phyloP scores from a whole-genome alignment of 1,140 invertebrate species.

The Drosophila pachea region DNA sequence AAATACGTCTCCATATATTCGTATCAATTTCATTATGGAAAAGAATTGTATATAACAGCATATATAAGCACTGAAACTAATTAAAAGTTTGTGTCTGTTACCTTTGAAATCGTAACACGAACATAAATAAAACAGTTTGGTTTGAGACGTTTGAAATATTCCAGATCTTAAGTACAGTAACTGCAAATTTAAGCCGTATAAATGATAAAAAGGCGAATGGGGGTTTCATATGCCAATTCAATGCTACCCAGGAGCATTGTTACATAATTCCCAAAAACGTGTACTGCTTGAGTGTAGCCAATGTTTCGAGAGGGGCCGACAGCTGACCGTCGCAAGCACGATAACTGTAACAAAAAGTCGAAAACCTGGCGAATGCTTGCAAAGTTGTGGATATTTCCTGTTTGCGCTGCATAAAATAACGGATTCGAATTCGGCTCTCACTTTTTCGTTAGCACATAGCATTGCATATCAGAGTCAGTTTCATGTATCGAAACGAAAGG shows the following conservation, averaged over 20 bases:
- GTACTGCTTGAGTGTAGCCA: conserved; percentile 18
- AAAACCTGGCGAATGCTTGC: conserved; percentile 32
- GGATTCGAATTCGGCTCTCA: conserved; percentile 33
- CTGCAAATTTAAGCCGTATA: too few relatives aligned
- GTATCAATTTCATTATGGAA: too few relatives aligned
- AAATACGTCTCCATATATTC: background rate
- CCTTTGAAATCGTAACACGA: too few relatives aligned
- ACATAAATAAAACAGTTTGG: too few relatives aligned
- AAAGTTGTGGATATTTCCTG: conserved; percentile 34
- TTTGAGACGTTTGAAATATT: too few relatives aligned
- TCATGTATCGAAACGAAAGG: conserved; percentile 18
- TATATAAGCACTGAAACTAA: too few relatives aligned
- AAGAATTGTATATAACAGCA: too few relatives aligned
- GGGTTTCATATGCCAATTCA: conserved; percentile 6
- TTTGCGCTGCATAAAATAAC: conserved; percentile 36
- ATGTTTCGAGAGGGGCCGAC: conserved; percentile 19
- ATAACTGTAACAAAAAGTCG: conserved; percentile 27
- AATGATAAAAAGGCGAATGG: background rate
- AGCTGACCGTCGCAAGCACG: conserved; percentile 25
- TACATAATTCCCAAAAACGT: conserved; percentile 35
- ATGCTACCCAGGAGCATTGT: conserved; percentile 33
- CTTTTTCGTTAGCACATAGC: conserved; percentile 20
- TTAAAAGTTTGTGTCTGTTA: too few relatives aligned
- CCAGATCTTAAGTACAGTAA: too few relatives aligned
- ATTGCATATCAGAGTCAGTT: conserved; percentile 8